Base-by-base conservation (phyloP, 2,113 vertebrate genomes). In the Ceyx margarethae region DNA sequence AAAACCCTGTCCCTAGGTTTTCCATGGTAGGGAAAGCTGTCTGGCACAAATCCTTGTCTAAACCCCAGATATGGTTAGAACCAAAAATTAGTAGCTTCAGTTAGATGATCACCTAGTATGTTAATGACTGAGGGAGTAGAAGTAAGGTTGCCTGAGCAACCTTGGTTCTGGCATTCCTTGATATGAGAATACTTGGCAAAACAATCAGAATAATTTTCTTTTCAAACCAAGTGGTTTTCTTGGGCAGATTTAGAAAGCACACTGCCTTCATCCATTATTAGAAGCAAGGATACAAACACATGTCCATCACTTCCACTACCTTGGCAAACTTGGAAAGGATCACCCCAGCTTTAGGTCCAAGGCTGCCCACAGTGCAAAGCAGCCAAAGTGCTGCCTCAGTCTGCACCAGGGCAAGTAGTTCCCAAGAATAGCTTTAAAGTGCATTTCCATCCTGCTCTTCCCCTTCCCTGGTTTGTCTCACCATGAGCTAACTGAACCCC, bases 81-180 rank as follows among this genome's bases (percentile, higher is more conserved):
- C 78, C 56, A 64, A 87, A 81, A 76, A 87, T 64, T 37, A 92
- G 35, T 74, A 79, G 22, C n/a, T 85, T 77, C 65, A 26, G 19
- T 64, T 46, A 45, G 5, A 33, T 10, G 43, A 87, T 77, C 51
- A 80, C 46, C 51, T 89, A 18, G 0, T 20, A 76, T 66, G 40
- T 33, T 87, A 89, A 92, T 77, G 81, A 89, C 82, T 37, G 60
- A 89, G 43, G 37, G 46, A 89, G 15, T 35, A 89, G 67, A 91
- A 93, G 74, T 26, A 82, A 94, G 81, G 91, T 94, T 96, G 95
- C 87, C 94, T 81, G 81, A 93, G 96, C 92, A 96, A 95, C 94
- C 60, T 82, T 46, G 57, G 21, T 43, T 82, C 72, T 95, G 75
- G 75, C 60, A 82, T 82, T 69, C 21, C 77, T 86, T 85, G 89